Evolutionary conservation across 1,140 invertebrate species (phyloP).

Genomic region (Fopius arisanus): DNA sequence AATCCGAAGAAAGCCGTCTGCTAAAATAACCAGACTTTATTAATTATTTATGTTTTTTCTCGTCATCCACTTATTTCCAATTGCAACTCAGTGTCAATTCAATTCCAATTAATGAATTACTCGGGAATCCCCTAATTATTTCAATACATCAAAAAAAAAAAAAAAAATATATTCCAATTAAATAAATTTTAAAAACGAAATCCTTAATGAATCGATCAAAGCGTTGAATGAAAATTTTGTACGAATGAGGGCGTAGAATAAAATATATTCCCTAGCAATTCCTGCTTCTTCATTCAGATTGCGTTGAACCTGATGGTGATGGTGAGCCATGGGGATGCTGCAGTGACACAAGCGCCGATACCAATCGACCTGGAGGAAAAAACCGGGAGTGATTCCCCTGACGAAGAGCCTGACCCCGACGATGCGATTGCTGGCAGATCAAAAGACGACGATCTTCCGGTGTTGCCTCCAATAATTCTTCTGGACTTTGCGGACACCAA

Average conservation of each 20-base stretch:
- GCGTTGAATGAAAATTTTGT: no score
- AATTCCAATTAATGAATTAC: no score
- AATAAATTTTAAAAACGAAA: no score
- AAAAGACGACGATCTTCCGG: constrained; percentile 43
- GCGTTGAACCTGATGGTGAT: constrained; percentile 41
- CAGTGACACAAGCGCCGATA: neutral
- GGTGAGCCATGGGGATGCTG: constrained; percentile 16
- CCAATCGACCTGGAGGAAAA: neutral
- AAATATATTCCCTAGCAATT: no score
- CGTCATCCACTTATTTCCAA: neutral
- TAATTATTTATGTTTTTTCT: no score
- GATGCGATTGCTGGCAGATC: constrained; percentile 3
- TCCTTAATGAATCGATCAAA: no score
- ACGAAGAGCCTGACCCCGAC: constrained; percentile 18
- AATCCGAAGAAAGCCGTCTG: constrained; percentile 27
- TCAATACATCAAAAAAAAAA: no score
- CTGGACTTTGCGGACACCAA: constrained; percentile 54
- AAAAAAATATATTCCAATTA: no score
- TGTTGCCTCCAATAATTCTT: constrained; percentile 57
- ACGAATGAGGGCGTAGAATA: no score
- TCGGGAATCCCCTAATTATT: neutral
- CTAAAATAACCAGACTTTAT: neutral
- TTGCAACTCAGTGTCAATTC: no score
- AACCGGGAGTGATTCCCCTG: neutral
- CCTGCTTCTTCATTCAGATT: no score